Base-by-base conservation (phyloP, 2,797 vertebrate genomes). In the Trachops cirrhosus region DNA sequence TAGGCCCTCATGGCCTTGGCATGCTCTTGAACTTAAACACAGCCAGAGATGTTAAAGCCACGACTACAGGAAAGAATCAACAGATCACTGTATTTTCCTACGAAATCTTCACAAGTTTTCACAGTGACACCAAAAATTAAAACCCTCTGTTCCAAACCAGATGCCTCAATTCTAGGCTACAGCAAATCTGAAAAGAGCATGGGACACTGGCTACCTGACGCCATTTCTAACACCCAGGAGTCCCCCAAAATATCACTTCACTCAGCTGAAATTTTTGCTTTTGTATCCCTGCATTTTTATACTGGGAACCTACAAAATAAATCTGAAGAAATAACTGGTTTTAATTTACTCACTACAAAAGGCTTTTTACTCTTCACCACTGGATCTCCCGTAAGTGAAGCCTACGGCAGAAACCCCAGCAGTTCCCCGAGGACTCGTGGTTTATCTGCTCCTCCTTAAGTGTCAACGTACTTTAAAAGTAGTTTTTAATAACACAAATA, bases 11-110 rank as follows among this genome's bases (percentile, higher is more conserved):
- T 4, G 79, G 74, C 50, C 86, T 48, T 48, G 85, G 85, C 37
- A 57, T 71, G 94, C 92, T 95, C 89, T 92, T 90, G 70, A 95
- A 96, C 80, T 94, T 89, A 95, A 89, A 86, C 79, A 91, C 37
- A 93, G 87, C 84, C 86, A 98, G 97, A 93, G 96, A 95, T 97
- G 98, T 94, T 67, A 96, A 98, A 97, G 96, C 96, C 97, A 96
- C 97, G 95, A 95, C 94, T 50, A 7, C 21, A 78, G 44, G 86
- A 95, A 97, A 95, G 75, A 86, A 92, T 94, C 52, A 83, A 97
- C 97, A 97, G 97, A 96, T 96, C 87, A 90, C 64, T 78, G 39
- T 64, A 90, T 70, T 95, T 96, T 94, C 96, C 95, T 96, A 88
- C 82, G 85, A 95, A 85, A 24, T 24, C 62, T 80, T 68, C 89